phyloP scores from a whole-genome alignment of 1,140 invertebrate genomes.

The Zaprionus gabonicus region DNA sequence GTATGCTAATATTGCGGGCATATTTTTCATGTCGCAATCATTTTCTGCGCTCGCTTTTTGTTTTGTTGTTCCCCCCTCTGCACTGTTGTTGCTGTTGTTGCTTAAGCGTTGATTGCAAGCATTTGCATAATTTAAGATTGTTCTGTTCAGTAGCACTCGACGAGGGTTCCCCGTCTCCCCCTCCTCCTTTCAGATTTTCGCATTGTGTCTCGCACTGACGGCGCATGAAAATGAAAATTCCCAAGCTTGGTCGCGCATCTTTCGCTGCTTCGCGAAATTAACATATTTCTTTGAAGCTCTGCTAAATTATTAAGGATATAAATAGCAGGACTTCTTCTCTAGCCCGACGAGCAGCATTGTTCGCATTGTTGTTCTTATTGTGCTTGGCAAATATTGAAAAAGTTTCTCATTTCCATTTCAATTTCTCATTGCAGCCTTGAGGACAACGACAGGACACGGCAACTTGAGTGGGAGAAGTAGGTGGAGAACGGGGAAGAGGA shows the following conservation, averaged over 20 bases:
- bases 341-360: neutral
- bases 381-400: slow-evolving; percentile 67
- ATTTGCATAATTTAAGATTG: slow-evolving; percentile 81
- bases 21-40: slow-evolving; percentile 78
- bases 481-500: neutral
- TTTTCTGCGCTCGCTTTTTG: slow-evolving; percentile 43
- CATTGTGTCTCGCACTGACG: slow-evolving; percentile 48
- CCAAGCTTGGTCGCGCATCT: slow-evolving; percentile 37
- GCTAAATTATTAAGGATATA: slow-evolving; percentile 79
- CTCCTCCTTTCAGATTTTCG: neutral
- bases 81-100: slow-evolving; percentile 48
- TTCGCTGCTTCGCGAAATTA: slow-evolving; percentile 53
- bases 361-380: slow-evolving; percentile 7
- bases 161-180: neutral
- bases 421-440: slow-evolving; percentile 42
- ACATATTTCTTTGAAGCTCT: slow-evolving; percentile 76
- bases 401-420: slow-evolving; percentile 70
- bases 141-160: slow-evolving; percentile 45
- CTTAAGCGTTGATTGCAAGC: slow-evolving; percentile 78
- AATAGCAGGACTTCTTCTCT: slow-evolving; percentile 42
- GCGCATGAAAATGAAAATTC: slow-evolving; percentile 74
- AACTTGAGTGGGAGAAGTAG: neutral
- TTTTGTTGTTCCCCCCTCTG: slow-evolving; percentile 11
- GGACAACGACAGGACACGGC: neutral
- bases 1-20: slow-evolving; percentile 73